Conservation (phyloP, 2,797 vertebrate species). For the Pachyuromys duprasi region DNA sequence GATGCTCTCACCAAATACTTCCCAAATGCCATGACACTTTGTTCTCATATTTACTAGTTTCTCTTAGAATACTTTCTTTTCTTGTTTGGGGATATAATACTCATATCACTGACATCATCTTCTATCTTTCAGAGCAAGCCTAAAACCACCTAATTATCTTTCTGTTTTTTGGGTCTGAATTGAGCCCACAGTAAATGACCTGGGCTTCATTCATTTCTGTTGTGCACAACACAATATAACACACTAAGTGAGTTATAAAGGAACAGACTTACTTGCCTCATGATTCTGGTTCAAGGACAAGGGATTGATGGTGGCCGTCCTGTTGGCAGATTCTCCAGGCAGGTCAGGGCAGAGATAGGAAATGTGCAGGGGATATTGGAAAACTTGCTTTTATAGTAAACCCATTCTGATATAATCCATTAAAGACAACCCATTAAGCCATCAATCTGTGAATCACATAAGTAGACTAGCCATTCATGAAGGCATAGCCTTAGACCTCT, state of each 20-base stretch:
- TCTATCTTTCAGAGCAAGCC: neutral
- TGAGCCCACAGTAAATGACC: neutral
- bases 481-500: neutral
- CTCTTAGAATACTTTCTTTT: slow-evolving; percentile 22
- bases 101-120: neutral
- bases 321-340: neutral
- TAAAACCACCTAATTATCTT: neutral
- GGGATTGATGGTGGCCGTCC: neutral
- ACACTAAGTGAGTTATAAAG: neutral
- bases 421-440: neutral
- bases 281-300: neutral
- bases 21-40: neutral
- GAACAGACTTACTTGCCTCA: neutral
- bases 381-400: neutral
- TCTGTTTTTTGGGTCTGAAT: neutral
- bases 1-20: neutral
- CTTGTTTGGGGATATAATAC: neutral
- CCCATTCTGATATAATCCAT: neutral
- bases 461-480: neutral
- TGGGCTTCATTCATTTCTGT: neutral
- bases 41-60: neutral
- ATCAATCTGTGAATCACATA: neutral
- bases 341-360: neutral
- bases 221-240: neutral
- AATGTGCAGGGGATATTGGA: neutral